Conservation (phyloP, 1,140 invertebrate genomes). For the Sinella curviseta region DNA sequence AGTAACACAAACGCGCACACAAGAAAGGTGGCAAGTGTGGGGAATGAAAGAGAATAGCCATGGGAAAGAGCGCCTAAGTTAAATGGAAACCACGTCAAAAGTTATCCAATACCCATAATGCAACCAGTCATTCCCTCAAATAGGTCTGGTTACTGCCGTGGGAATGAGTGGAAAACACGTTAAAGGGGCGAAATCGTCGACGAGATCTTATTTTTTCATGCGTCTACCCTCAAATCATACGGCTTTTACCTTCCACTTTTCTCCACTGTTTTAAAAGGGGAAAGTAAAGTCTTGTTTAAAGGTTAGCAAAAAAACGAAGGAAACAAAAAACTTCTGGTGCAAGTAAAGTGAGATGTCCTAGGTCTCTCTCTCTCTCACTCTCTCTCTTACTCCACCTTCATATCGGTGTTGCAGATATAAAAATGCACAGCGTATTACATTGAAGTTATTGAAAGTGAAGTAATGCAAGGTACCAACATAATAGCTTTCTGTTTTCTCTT, state of each 20-base stretch:
- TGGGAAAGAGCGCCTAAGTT: background rate
- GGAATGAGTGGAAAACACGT: background rate
- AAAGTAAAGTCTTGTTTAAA: background rate
- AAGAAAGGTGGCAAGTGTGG: no score
- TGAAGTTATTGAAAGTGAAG: no score
- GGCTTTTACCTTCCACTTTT: background rate
- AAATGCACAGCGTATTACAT: no score
- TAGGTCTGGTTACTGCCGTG: background rate
- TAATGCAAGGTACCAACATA: no score
- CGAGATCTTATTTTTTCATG: background rate
- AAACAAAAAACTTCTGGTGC: no score
- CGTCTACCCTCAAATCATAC: background rate
- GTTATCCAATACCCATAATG: slow-evolving; percentile 18
- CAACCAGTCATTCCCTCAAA: background rate
- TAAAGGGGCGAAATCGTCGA: background rate
- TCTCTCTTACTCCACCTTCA: no score
- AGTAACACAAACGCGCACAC: no score
- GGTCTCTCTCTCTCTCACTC: no score
- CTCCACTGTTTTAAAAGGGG: background rate
- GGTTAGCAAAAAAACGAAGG: no score
- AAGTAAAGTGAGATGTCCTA: no score
- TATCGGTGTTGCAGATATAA: no score
- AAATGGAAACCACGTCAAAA: background rate
- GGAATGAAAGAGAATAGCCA: slow-evolving; percentile 2
- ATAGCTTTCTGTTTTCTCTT: no score